Percentiles rank a stretch among this genome's conserved stretches.
phyloP scores from a whole-genome alignment of 2,888 invertebrate genomes.

The Volucella zonaria region DNA sequence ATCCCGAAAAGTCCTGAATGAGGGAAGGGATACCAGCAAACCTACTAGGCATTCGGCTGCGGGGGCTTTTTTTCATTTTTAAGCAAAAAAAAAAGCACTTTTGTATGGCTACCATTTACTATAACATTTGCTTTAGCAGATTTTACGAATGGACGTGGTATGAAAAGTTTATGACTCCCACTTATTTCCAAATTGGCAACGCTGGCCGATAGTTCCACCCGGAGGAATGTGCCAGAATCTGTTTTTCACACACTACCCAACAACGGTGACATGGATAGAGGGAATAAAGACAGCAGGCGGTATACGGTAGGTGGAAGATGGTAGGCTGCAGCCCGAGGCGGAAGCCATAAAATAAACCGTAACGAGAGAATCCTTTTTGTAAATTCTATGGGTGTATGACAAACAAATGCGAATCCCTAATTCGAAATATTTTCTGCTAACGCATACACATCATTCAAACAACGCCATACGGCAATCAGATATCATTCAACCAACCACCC shows the following conservation, averaged over 20 bases:
- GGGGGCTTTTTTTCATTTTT: no score
- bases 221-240: background rate
- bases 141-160: no score
- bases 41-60: no score
- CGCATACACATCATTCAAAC: slow-evolving; percentile 68
- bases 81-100: no score
- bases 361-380: slow-evolving; percentile 60
- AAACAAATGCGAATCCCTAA: slow-evolving; percentile 68
- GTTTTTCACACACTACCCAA: background rate
- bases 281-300: slow-evolving; percentile 16
- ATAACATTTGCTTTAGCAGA: no score
- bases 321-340: slow-evolving; percentile 21
- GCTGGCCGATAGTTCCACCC: no score
- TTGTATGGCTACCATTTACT: no score
- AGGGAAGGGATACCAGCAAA: no score
- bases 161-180: background rate
- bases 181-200: background rate
- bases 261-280: slow-evolving; percentile 1
- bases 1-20: no score
- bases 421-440: slow-evolving; percentile 68
- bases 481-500: slow-evolving; percentile 59
- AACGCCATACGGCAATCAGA: slow-evolving; percentile 69
- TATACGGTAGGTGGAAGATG: background rate
- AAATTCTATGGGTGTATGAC: slow-evolving; percentile 66
- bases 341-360: slow-evolving; percentile 51